A percentile compares a stretch with the other conserved stretches of the same genome.
Evolutionary conservation across 2,113 vertebrate genomes (phyloP).

Genomic region (Nesoenas mayeri): DNA sequence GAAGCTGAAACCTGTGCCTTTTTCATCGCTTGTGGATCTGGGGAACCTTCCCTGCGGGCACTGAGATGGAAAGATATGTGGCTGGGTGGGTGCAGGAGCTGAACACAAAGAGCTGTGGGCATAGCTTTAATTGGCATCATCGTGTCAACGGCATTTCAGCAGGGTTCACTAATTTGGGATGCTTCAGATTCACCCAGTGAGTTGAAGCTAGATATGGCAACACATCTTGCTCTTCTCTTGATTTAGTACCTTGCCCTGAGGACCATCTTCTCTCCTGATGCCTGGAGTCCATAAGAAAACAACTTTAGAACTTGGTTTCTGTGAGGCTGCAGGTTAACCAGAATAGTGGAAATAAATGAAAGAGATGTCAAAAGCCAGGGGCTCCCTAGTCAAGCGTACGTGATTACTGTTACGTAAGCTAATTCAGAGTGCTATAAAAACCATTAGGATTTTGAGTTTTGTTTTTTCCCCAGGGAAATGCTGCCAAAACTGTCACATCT

Average conservation of each 20-base stretch:
- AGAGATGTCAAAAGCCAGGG: background rate
- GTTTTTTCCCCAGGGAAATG: background rate
- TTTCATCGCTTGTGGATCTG: background rate
- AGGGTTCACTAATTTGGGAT: background rate
- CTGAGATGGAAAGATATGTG: background rate
- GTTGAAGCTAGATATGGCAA: background rate
- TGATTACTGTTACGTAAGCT: constrained; percentile 34
- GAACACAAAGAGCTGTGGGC: background rate
- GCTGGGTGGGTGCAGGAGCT: background rate
- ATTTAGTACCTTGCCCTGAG: background rate
- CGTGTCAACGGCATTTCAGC: background rate
- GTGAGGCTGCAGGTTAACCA: background rate
- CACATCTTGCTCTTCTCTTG: background rate
- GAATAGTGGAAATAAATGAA: background rate
- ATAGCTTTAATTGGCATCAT: background rate
- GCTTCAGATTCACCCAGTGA: background rate
- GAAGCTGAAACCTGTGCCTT: background rate
- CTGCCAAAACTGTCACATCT: background rate
- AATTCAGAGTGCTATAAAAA: background rate
- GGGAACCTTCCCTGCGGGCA: background rate
- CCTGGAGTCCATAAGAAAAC: background rate
- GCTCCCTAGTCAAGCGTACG: background rate
- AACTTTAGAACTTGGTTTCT: background rate
- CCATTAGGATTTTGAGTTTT: background rate
- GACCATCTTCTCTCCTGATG: background rate